Evolutionary conservation across 2,888 invertebrate genomes (phyloP), one percentile per base, ranked within the genome.

Genomic region (Harpalus rufipes): DNA sequence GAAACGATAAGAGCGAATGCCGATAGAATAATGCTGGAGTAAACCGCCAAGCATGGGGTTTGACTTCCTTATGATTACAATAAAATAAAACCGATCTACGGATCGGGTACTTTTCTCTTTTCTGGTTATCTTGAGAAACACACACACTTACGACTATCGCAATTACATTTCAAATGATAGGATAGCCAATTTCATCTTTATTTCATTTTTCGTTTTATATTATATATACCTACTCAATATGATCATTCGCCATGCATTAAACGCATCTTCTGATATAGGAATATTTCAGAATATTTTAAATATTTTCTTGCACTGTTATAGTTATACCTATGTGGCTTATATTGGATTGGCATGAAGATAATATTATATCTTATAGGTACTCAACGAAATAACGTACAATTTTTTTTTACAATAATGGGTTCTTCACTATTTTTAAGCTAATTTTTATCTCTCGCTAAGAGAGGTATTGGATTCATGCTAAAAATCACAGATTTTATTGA

Each of bases 41-140:
- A 78, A 41, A 78, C 56, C 58, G 78, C 25, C 25, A 56, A 21
- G 78, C 25, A 58, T 58, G 58, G 25, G 39, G 63, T 81, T 63
- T 14, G 41, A 81, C 65, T 81, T 81, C 81, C 81, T 81, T 81
- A 81, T 81, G 81, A 81, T 63, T 63, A 81, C 81, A 81, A 81
- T 81, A 81, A 81, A 81, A 81, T 81, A 81, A 81, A 79, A 79
- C 79, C 59, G 79, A 79, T 79, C 79, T 2, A 79, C 59, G 25
- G 79, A 79, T 79, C 61, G 7, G 59, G 39, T 61, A 79, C 79
- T 61, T 79, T 79, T 58, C 58, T 74, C 41, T 74, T 74, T 44
- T 74, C 32, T 74, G 72, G 44, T 74, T 81, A 51, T 51, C 63
- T 65, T 41, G 32, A 32, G 32, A 32, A 32, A 32, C 32, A 32